phyloP scores from a whole-genome alignment of 1,140 invertebrate species.

The Formica exsecta region DNA sequence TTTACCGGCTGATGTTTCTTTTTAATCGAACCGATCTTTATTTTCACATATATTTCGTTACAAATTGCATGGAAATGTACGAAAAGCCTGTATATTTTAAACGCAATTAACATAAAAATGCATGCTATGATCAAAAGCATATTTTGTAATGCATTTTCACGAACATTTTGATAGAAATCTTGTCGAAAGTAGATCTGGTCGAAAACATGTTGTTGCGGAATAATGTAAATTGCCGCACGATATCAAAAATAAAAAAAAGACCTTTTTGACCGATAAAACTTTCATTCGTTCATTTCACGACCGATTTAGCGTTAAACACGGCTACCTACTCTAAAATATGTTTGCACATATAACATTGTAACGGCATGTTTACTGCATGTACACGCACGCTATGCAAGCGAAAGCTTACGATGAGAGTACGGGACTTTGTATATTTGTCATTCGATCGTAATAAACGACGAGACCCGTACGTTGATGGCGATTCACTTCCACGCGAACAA shows the following conservation, averaged over 20 bases:
- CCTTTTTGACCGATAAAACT: neutral
- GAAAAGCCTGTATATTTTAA: neutral
- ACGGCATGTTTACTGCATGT: neutral
- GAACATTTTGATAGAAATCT: neutral
- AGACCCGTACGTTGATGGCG: slow-evolving; percentile 38
- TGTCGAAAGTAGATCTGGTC: neutral
- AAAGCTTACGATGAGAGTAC: neutral
- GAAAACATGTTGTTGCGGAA: neutral
- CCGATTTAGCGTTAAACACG: slow-evolving; percentile 23
- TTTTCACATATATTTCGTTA: slow-evolving; percentile 9
- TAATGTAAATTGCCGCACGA: neutral
- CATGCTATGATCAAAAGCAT: neutral
- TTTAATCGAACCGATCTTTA: slow-evolving; percentile 14
- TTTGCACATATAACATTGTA: slow-evolving; percentile 26
- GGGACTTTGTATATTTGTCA: slow-evolving; percentile 59
- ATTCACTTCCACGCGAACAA: slow-evolving; percentile 54
- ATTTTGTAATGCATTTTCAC: neutral
- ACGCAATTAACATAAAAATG: neutral
- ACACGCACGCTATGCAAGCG: neutral
- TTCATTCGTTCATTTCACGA: neutral
- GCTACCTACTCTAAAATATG: slow-evolving; percentile 2
- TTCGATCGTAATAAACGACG: slow-evolving; percentile 43
- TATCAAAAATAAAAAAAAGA: neutral
- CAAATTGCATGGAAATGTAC: slow-evolving; percentile 13
- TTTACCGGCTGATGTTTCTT: slow-evolving; percentile 29